Evolutionary conservation across 2,888 invertebrate genomes (phyloP), one percentile per base, ranked within the genome.

Genomic region (Ctena decussata): DNA sequence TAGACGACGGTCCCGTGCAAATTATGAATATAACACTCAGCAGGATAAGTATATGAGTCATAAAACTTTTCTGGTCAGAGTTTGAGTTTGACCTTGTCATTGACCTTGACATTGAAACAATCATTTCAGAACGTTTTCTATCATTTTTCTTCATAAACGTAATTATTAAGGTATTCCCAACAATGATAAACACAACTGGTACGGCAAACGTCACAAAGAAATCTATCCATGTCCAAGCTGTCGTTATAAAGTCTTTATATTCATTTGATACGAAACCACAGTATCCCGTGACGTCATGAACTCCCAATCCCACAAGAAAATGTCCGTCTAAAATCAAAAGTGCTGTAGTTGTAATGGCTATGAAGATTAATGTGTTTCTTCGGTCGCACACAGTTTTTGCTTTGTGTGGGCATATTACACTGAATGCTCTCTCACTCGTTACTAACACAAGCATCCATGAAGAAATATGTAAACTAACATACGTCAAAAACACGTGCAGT

Each of bases 211-310:
- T 49, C 15, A 82, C 73, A 5, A 76, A 75, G 30, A 87, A 85
- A 69, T 87, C 77, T 27, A 87, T 80, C 87, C 87, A 87, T 15
- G 53, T 77, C 87, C 87, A 87, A 32, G 76, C 44, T 5, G 76
- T 70, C 15, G 65, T 71, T 24, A 81, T 75, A 46, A 87, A 87
- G 18, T 69, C 46, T 5, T 49, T 44, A 39, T 87, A 87, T 15
- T 60, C 73, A 24, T 80, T 41, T 44, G 82, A 76, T 27, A 78
- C 21, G 8, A 77, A 80, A 37, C 71, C 49, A 53, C 87, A 87
- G n/a, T 74, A 27, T 0, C 57, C 57, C 21, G 70, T 41, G 37
- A 72, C 80, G 21, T 53, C 35, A 0, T 60, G 30, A 2, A 78
- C 32, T 8, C 80, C 77, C 24, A 78, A 27, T 5, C 84, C 84